Percentiles rank a stretch among this genome's conserved stretches.
phyloP scores from a whole-genome alignment of 2,888 invertebrate genomes.

The Chaitophorus viminalis region DNA sequence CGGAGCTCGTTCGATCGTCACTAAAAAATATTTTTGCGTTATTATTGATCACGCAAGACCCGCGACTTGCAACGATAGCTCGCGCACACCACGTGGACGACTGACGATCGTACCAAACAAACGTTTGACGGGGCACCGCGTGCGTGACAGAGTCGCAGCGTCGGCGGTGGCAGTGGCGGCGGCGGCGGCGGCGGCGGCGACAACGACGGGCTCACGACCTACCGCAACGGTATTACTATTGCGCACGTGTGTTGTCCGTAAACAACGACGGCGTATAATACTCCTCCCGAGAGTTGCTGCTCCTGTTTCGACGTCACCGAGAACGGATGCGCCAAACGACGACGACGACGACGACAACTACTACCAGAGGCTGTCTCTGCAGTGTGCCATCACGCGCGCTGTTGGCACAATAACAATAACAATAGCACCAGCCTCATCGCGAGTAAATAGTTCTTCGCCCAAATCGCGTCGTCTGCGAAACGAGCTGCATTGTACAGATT shows the following conservation, averaged over 20 bases:
- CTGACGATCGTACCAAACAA: constrained; percentile 10
- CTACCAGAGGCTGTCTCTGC: too few species aligned
- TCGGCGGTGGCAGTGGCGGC: constrained; percentile 69
- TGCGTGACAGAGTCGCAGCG: constrained; percentile 83
- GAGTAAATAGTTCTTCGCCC: too few species aligned
- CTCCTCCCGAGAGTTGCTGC: not conserved
- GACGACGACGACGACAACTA: not conserved
- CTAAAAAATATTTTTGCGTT: too few species aligned
- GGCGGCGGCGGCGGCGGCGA: not conserved
- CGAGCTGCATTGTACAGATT: too few species aligned
- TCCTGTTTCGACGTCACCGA: not conserved
- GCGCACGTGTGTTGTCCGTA: constrained; percentile 37
- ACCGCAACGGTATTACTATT: constrained; percentile 33
- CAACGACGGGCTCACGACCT: constrained; percentile 1
- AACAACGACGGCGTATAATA: constrained; percentile 19
- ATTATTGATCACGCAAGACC: too few species aligned
- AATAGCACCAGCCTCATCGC: too few species aligned
- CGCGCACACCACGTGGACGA: constrained; percentile 58
- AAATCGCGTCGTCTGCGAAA: too few species aligned
- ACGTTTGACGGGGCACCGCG: constrained; percentile 75
- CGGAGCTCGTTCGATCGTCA: too few species aligned
- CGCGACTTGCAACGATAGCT: not conserved
- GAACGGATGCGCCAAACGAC: not conserved
- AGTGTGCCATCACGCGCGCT: too few species aligned
- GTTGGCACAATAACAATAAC: too few species aligned